phyloP scores from a whole-genome alignment of 2,797 vertebrate species.

The Ctenosaura bakeri region DNA sequence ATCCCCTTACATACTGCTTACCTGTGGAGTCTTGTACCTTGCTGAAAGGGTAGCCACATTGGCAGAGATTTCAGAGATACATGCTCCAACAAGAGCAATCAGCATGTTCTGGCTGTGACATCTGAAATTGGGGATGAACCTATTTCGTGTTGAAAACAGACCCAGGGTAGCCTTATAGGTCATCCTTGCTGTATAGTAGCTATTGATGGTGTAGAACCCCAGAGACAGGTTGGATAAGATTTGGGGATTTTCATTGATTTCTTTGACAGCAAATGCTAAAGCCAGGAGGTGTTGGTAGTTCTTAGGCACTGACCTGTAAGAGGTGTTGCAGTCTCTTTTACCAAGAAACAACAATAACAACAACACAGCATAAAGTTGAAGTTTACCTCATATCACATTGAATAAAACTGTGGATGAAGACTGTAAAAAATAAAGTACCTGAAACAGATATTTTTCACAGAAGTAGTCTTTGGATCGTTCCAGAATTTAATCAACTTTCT shows the following conservation, averaged over 20 bases:
- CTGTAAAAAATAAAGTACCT: not conserved
- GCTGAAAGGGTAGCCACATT: conserved; percentile 3
- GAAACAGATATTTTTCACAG: not conserved
- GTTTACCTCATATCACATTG: not conserved
- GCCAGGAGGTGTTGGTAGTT: not conserved
- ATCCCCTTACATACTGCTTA: not conserved
- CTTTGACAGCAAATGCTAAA: not conserved
- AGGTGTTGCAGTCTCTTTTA: not conserved
- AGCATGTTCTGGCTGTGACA: not conserved
- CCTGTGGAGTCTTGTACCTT: not conserved
- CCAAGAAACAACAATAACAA: not conserved
- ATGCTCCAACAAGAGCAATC: not conserved
- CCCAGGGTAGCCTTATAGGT: not conserved
- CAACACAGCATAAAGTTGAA: not conserved
- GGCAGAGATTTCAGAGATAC: not conserved
- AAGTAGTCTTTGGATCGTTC: not conserved
- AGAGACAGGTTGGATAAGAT: not conserved
- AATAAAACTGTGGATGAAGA: not conserved
- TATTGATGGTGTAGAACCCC: not conserved
- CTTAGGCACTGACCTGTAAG: conserved; percentile 7
- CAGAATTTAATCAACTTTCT: not conserved
- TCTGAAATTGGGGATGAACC: not conserved
- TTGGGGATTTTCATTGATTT: not conserved
- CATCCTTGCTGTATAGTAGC: not conserved
- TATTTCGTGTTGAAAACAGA: not conserved